A percentile compares a stretch with the other conserved stretches of the same genome.
Conservation (phyloP, 2,113 vertebrate species). For the Amblyornis subalaris region DNA sequence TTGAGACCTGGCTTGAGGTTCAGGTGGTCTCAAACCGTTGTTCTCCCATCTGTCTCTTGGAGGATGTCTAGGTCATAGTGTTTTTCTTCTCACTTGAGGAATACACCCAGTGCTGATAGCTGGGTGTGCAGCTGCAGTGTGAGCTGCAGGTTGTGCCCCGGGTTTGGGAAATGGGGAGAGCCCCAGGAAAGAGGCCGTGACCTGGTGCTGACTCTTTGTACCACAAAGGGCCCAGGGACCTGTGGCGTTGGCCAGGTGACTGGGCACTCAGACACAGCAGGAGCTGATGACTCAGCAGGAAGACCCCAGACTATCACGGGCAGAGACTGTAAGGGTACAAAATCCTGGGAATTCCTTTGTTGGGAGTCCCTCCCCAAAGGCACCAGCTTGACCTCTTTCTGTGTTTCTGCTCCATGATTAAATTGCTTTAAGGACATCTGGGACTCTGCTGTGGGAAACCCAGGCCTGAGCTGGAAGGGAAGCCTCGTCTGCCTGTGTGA, state of each 20-base stretch:
- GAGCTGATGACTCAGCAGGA: not conserved
- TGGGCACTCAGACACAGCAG: not conserved
- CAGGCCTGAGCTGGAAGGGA: not conserved
- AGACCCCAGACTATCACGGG: too few relatives aligned
- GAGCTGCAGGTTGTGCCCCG: not conserved
- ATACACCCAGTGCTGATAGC: too few relatives aligned
- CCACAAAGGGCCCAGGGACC: not conserved
- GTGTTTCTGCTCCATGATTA: too few relatives aligned
- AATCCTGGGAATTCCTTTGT: not conserved
- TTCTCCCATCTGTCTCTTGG: not conserved
- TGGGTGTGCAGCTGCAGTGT: not conserved
- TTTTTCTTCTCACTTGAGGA: not conserved
- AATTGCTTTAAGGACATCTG: not conserved
- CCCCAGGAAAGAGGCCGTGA: not conserved
- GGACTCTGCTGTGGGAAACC: not conserved
- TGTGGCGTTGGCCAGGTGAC: not conserved
- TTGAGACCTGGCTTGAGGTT: not conserved
- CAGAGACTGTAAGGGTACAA: not conserved
- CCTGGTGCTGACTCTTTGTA: not conserved
- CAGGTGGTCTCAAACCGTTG: not conserved
- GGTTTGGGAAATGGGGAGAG: not conserved
- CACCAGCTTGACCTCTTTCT: not conserved
- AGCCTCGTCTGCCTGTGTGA: not conserved
- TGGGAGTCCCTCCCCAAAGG: not conserved
- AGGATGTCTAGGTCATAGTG: not conserved